Conservation (phyloP, 2,113 vertebrate species). For the Mormoops blainvillei region DNA sequence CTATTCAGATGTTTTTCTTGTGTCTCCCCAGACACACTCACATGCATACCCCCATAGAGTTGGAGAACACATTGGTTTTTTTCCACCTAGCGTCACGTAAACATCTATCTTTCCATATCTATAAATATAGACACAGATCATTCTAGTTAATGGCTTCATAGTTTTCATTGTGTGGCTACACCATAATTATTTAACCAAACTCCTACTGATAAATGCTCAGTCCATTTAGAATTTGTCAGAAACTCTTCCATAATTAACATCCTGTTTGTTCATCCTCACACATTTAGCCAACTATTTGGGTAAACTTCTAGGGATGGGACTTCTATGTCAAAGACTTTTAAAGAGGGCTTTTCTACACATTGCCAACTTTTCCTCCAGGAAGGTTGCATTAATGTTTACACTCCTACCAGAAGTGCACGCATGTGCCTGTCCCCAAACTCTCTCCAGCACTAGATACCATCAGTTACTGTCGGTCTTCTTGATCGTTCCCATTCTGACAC, state of each 20-base stretch:
- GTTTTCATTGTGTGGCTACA: background rate
- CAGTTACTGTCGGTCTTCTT: background rate
- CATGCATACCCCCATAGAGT: background rate
- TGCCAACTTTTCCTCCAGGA: background rate
- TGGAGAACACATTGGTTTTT: background rate
- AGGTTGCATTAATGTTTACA: background rate
- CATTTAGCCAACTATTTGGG: background rate
- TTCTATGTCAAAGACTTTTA: background rate
- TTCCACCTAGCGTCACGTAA: background rate
- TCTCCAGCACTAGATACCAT: background rate
- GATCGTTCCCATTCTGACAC: background rate
- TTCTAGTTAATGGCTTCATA: background rate
- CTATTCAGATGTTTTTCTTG: background rate
- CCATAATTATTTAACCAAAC: background rate
- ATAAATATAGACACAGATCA: background rate
- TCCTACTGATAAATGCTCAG: background rate
- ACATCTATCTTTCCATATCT: background rate
- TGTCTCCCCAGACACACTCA: background rate
- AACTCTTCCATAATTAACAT: background rate
- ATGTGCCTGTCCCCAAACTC: background rate
- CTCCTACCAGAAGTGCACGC: background rate
- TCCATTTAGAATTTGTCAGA: background rate
- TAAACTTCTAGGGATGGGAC: background rate
- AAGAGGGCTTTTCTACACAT: background rate
- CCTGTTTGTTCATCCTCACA: background rate